A percentile compares a stretch with the other conserved stretches of the same genome.
phyloP scores from a whole-genome alignment of 1,140 invertebrate genomes.

The Steinernema khuongi region DNA sequence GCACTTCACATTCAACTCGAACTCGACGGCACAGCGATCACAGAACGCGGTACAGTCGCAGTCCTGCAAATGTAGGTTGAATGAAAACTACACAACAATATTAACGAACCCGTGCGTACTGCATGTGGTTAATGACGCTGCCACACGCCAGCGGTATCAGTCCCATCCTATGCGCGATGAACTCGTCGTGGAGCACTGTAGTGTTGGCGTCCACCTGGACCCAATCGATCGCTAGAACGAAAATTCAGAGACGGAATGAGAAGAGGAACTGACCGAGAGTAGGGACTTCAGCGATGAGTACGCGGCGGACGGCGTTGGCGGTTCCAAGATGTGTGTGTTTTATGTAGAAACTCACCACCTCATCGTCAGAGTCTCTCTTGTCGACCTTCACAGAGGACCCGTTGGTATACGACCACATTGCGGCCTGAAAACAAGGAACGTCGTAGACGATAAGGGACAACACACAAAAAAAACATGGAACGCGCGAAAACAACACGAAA shows the following conservation, averaged over 20 bases:
- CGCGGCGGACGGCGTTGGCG: constrained; percentile 87
- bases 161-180: constrained; percentile 91
- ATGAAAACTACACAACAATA: not conserved
- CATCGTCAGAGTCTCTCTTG: too few relatives aligned
- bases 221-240: constrained; percentile 90
- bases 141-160: constrained; percentile 75
- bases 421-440: too few relatives aligned
- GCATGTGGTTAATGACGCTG: constrained; percentile 77
- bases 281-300: constrained; percentile 96
- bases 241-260: not conserved
- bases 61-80: constrained; percentile 66
- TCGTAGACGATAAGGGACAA: too few relatives aligned
- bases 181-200: constrained; percentile 95
- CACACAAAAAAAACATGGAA: too few relatives aligned
- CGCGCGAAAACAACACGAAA: too few relatives aligned
- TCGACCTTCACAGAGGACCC: too few relatives aligned
- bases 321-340: constrained; percentile 95
- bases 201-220: constrained; percentile 97
- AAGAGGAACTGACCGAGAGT: constrained; percentile 60
- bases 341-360: constrained; percentile 93
- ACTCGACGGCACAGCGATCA: constrained; percentile 91
- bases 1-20: constrained; percentile 91
- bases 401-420: too few relatives aligned
- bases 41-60: constrained; percentile 96
- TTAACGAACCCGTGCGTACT: constrained; percentile 70